Base-by-base conservation (phyloP, 1,140 invertebrate genomes). In the Halictus rubicundus region DNA sequence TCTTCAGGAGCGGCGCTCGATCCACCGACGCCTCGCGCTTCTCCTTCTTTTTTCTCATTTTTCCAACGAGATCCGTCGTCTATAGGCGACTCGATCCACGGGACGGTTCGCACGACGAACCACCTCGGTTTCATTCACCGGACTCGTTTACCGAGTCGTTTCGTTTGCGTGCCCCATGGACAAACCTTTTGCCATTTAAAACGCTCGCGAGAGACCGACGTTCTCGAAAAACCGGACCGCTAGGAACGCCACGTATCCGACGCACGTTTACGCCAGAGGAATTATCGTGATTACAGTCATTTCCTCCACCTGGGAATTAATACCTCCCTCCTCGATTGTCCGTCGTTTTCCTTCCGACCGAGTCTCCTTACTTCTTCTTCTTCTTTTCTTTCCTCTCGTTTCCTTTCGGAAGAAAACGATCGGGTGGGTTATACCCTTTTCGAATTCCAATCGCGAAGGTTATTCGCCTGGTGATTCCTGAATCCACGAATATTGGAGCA, bases 251-350 rank as follows among this genome's bases (percentile, higher is more conserved):
- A 77, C 72, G 70, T 61, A 86, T 79, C 54, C 80, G 23, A 70
- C 74, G 39, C 81, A 86, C 78, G 78, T 84, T 86, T 74, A 66
- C 60, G 65, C 61, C 52, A 42, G 12, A 79, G 42, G 27, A 82
- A 84, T 84, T 86, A 77, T 76, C 68, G 72, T 81, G 84, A 86
- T 84, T 84, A 81, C 70, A 72, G 78, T 66, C 52, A 73, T 75
- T 81, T 77, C 70, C 49, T 68, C 57, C 19, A 16, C 16, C 6
- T 16, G 32, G 52, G 49, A 79, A 86, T 86, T 84, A 82, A 21
- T 21, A 46, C 27, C 46, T 68, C 60, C 39, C 37, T 59, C 49
- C 49, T 37, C 23, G 52, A 63, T 37, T 12, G 52, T 59, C 54
- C 16, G 6, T 63, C 39, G 12, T 16, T 60, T 66, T 19, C 14